Percentiles rank a stretch among this genome's conserved stretches.
phyloP scores from a whole-genome alignment of 2,797 vertebrate genomes.

The Silurus aristotelis region DNA sequence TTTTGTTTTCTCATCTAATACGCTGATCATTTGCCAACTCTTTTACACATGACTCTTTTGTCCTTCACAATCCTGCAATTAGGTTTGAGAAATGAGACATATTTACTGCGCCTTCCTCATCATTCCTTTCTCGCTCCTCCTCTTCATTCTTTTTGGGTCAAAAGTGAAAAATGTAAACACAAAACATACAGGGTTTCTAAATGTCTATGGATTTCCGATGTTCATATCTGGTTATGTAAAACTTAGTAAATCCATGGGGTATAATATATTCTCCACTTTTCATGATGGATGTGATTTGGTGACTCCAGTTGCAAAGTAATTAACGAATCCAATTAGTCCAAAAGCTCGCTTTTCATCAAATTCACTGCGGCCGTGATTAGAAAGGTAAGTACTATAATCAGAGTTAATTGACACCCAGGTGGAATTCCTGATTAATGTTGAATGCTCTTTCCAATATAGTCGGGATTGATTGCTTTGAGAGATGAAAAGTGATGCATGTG shows the following conservation, averaged over 20 bases:
- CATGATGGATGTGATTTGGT: not conserved
- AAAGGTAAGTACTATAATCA: constrained; percentile 16
- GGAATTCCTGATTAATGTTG: not conserved
- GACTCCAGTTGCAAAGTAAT: not conserved
- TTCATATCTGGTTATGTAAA: not conserved
- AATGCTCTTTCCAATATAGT: not conserved
- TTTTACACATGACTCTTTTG: constrained; percentile 47
- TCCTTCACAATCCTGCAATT: constrained; percentile 54
- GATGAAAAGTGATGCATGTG: not conserved
- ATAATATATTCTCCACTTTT: not conserved
- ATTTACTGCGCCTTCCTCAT: constrained; percentile 25
- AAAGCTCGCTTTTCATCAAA: not conserved
- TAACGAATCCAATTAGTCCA: constrained; percentile 13
- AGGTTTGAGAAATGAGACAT: constrained; percentile 42
- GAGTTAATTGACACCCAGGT: constrained; percentile 25
- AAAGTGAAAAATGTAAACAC: not conserved
- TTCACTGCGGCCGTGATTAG: not conserved
- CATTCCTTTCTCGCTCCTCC: not conserved
- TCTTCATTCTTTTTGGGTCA: not conserved
- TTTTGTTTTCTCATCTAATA: constrained; percentile 50
- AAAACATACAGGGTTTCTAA: not conserved
- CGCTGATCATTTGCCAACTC: constrained; percentile 40
- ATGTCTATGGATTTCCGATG: not conserved
- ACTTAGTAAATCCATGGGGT: not conserved
- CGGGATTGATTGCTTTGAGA: not conserved